phyloP scores from a whole-genome alignment of 2,113 vertebrate genomes.

The Eulemur rufifrons region DNA sequence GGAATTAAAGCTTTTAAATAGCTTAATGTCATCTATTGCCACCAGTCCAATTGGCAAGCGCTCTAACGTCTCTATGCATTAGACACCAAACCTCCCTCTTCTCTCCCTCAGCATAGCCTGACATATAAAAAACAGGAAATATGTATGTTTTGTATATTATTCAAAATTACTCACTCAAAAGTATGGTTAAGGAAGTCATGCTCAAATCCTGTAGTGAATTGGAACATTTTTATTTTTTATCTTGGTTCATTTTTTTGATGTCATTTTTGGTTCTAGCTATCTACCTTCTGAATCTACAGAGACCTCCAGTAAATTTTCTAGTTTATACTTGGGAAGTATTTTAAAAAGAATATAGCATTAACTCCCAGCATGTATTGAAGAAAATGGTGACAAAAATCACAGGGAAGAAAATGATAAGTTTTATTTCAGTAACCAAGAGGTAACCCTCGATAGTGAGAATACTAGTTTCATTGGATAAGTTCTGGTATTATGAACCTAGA shows the following conservation, averaged over 20 bases:
- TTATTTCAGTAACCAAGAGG: neutral
- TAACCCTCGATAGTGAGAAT: neutral
- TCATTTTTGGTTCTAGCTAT: neutral
- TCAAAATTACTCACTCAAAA: neutral
- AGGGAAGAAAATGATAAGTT: neutral
- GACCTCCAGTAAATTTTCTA: neutral
- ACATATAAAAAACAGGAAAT: neutral
- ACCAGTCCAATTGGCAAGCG: neutral
- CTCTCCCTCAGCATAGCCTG: neutral
- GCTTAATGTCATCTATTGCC: neutral
- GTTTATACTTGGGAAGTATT: neutral
- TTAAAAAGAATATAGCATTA: neutral
- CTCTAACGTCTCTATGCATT: neutral
- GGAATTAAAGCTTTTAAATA: neutral
- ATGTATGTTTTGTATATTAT: neutral
- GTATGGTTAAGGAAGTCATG: neutral
- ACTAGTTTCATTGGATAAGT: neutral
- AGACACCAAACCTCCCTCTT: neutral
- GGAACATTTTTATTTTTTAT: neutral
- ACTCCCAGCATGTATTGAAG: neutral
- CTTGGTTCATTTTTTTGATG: neutral
- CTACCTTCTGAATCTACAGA: neutral
- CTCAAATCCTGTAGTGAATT: neutral
- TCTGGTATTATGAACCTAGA: neutral
- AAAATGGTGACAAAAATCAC: neutral